Percentiles rank a stretch among this genome's conserved stretches.
phyloP scores from a whole-genome alignment of 2,113 vertebrate species.

The Sinocyclocheilus anophthalmus region DNA sequence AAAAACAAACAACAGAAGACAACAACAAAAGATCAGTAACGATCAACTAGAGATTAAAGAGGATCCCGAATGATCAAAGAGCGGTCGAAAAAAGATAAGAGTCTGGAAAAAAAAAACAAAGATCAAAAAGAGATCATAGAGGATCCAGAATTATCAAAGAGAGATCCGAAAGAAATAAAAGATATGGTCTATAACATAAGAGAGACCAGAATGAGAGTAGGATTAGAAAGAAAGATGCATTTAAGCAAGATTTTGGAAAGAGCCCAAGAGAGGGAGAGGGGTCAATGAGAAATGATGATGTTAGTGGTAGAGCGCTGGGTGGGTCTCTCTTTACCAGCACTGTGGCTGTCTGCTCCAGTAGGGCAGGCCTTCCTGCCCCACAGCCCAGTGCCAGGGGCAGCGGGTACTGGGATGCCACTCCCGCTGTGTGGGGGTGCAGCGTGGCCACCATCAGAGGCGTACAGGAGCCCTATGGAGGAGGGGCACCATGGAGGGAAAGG shows the following conservation, averaged over 20 bases:
- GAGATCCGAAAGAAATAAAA: neutral
- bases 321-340: slow-evolving; percentile 90
- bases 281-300: slow-evolving; percentile 38
- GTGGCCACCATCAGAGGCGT: slow-evolving; percentile 99
- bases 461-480: slow-evolving; percentile 96
- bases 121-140: slow-evolving; percentile 12
- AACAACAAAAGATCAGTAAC: neutral
- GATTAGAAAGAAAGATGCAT: neutral
- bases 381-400: slow-evolving; percentile 95
- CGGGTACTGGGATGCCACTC: slow-evolving; percentile 86
- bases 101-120: neutral
- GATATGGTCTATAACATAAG: neutral
- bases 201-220: too few species aligned
- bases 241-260: slow-evolving; percentile 13
- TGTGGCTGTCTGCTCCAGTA: slow-evolving; percentile 98
- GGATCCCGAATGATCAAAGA: too few species aligned
- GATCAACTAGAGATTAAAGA: neutral
- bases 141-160: too few species aligned
- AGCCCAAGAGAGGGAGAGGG: neutral
- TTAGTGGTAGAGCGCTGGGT: slow-evolving; percentile 47
- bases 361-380: slow-evolving; percentile 92
- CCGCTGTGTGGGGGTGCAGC: slow-evolving; percentile 95
- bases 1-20: too few species aligned
- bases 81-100: too few species aligned
- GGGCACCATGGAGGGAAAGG: slow-evolving; percentile 48